Percentiles rank a stretch among this genome's conserved stretches.
Evolutionary conservation across 2,113 vertebrate species (phyloP).

Genomic region (Prochilodus magdalenae): DNA sequence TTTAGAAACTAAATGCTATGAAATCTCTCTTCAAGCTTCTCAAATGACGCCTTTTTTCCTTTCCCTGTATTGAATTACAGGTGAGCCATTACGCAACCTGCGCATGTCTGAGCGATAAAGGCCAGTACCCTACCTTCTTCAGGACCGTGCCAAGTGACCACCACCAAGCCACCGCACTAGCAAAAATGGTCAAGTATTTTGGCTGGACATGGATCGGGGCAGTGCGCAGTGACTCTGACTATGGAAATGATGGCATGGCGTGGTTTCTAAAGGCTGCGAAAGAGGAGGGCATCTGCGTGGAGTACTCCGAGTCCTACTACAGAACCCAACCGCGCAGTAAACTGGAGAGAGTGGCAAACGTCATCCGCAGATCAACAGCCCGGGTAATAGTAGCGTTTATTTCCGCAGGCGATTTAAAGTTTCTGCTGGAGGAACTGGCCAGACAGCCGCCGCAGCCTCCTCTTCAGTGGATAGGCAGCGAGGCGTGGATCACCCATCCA

Average conservation of each 20-base stretch:
- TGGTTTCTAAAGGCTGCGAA: constrained; percentile 66
- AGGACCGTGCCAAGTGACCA: constrained; percentile 78
- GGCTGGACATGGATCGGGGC: constrained; percentile 80
- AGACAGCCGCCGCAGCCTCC: constrained; percentile 51
- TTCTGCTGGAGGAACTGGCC: constrained; percentile 63
- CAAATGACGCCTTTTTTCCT: too few species aligned
- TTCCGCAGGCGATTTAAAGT: constrained; percentile 56
- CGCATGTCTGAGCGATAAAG: constrained; percentile 73
- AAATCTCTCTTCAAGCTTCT: too few species aligned
- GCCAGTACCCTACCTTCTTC: constrained; percentile 71
- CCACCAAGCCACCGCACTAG: constrained; percentile 72
- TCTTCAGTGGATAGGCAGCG: constrained; percentile 72
- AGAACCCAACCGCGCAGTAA: constrained; percentile 59
- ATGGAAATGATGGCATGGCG: constrained; percentile 73
- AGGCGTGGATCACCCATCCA: constrained; percentile 66
- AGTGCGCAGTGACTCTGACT: constrained; percentile 74
- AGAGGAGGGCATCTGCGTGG: constrained; percentile 73
- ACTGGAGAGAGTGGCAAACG: constrained; percentile 67
- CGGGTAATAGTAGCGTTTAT: constrained; percentile 69
- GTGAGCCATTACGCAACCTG: constrained; percentile 81
- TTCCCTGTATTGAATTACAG: constrained; percentile 49
- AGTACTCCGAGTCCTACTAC: constrained; percentile 69
- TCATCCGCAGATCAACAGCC: constrained; percentile 72
- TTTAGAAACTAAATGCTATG: too few species aligned
- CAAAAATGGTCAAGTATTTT: constrained; percentile 71